Evolutionary conservation across 2,888 invertebrate genomes (phyloP).

Genomic region (Drosophila niveifrons): DNA sequence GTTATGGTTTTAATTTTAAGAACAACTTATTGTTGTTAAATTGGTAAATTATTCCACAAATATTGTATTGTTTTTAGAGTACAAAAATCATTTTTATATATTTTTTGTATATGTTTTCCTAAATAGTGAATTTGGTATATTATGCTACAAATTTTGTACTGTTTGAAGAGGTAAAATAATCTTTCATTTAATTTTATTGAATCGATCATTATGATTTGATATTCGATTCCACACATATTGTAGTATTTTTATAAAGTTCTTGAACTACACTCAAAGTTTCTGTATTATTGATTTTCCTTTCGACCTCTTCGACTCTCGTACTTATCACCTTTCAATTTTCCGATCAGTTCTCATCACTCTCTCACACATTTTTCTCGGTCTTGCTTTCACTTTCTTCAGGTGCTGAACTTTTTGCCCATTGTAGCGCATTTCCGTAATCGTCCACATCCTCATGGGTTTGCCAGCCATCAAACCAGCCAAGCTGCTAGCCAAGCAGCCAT

Average conservation of each 20-base stretch:
- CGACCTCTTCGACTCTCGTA: neutral
- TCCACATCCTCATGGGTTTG: constrained; percentile 36
- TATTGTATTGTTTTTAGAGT: too few species aligned
- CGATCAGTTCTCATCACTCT: constrained; percentile 42
- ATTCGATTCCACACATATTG: too few species aligned
- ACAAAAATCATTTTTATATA: too few species aligned
- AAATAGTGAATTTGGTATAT: too few species aligned
- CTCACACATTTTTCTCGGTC: constrained; percentile 29
- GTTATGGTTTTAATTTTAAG: too few species aligned
- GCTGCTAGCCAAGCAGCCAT: constrained; percentile 1
- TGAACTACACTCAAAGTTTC: neutral
- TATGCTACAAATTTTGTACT: too few species aligned
- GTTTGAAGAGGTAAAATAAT: too few species aligned
- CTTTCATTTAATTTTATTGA: too few species aligned
- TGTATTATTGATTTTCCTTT: neutral
- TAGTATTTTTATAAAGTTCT: neutral
- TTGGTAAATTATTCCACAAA: too few species aligned
- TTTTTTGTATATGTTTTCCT: too few species aligned
- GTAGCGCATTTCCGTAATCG: constrained; percentile 56
- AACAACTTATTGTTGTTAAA: too few species aligned
- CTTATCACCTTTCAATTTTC: neutral
- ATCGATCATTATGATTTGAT: too few species aligned
- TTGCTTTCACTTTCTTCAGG: constrained; percentile 41
- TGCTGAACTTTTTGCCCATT: constrained; percentile 23
- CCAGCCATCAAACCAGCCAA: constrained; percentile 13